Evolutionary conservation across 2,113 vertebrate species (phyloP).

Genomic region (Cathartes aura): DNA sequence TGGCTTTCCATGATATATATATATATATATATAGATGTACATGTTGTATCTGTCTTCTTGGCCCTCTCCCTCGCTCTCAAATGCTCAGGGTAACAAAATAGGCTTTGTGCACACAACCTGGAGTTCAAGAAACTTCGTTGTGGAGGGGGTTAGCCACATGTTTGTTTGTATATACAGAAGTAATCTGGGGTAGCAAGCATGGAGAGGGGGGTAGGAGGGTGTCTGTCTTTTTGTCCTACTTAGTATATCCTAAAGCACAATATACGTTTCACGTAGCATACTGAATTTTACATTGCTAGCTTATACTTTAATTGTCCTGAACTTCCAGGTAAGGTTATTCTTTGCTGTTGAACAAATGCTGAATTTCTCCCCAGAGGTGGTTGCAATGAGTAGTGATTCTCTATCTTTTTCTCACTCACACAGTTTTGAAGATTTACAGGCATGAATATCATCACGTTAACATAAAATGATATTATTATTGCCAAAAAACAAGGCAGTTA

Average conservation of each 20-base stretch:
- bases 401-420: constrained; percentile 20
- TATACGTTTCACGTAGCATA: background rate
- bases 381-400: constrained; percentile 10
- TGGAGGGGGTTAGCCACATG: background rate
- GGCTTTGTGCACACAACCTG: background rate
- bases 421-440: constrained; percentile 56
- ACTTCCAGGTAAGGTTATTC: constrained; percentile 52
- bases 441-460: constrained; percentile 43
- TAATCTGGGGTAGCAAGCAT: background rate
- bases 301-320: constrained; percentile 49
- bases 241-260: background rate
- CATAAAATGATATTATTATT: constrained; percentile 46
- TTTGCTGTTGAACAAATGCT: constrained; percentile 46
- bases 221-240: background rate
- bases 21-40: rapidly evolving
- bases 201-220: background rate
- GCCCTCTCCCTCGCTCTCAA: background rate
- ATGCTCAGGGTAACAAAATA: background rate
- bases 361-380: constrained; percentile 55
- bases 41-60: background rate
- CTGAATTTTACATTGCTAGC: background rate
- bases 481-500: constrained; percentile 42
- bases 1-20: background rate
- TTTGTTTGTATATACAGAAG: background rate
- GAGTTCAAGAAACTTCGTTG: background rate